phyloP scores from a whole-genome alignment of 2,888 invertebrate genomes.

The Rhagonycha fulva region DNA sequence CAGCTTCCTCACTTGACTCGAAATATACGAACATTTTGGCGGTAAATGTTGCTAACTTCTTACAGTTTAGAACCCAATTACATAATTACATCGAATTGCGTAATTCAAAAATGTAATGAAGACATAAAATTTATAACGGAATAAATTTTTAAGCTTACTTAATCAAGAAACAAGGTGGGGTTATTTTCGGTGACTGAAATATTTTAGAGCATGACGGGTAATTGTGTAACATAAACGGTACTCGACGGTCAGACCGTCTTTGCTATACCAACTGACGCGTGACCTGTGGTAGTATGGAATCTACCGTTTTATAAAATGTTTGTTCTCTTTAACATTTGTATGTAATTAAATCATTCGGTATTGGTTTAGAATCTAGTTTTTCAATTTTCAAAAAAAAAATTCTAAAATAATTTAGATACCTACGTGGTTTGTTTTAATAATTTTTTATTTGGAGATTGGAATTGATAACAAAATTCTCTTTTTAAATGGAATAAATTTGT shows the following conservation, averaged over 20 bases:
- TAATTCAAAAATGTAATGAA: background rate
- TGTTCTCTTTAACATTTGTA: background rate
- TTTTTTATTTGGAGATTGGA: too few relatives aligned
- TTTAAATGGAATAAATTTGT: too few relatives aligned
- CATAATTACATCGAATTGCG: background rate
- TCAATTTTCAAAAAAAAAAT: background rate
- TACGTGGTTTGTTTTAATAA: too few relatives aligned
- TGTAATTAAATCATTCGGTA: background rate
- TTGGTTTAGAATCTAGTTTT: background rate
- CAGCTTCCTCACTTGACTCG: background rate
- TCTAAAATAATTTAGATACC: too few relatives aligned
- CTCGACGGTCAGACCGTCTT: constrained; percentile 26
- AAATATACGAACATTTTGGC: background rate
- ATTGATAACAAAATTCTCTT: too few relatives aligned
- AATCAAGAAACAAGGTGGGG: background rate
- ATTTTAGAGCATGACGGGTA: constrained; percentile 16
- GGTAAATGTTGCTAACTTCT: background rate
- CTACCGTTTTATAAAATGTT: constrained; percentile 20
- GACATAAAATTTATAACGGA: background rate
- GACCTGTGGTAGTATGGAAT: constrained; percentile 19
- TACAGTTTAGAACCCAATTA: background rate
- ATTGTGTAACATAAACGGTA: constrained; percentile 22
- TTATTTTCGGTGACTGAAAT: background rate
- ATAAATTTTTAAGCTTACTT: background rate
- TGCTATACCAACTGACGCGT: constrained; percentile 29